Evolutionary conservation across 2,888 invertebrate species (phyloP).

Genomic region (Neocrepidodera transversa): DNA sequence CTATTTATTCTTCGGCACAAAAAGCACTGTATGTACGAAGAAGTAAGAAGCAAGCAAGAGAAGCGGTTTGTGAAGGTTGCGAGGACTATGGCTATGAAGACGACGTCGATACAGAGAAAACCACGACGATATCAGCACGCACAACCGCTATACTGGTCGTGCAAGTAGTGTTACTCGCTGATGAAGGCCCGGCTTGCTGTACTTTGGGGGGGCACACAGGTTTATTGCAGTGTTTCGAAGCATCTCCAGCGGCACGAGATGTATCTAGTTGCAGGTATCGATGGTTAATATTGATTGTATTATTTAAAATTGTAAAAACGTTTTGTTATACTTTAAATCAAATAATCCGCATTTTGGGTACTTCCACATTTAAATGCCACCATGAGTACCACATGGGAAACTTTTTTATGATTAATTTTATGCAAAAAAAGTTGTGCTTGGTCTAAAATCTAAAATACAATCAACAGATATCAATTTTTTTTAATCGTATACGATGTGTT

Average conservation of each 20-base stretch:
- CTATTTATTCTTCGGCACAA: conserved; percentile 11
- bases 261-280: conserved; percentile 9
- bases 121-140: conserved; percentile 34
- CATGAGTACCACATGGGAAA: too few species aligned
- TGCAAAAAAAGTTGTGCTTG: too few species aligned
- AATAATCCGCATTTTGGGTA: too few species aligned
- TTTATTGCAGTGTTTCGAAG: conserved; percentile 8
- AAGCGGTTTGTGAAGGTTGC: conserved; percentile 22
- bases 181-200: conserved; percentile 39
- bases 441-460: too few species aligned
- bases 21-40: not conserved
- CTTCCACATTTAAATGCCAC: too few species aligned
- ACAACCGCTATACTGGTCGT: conserved; percentile 50
- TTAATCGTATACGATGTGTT: too few species aligned
- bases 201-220: conserved; percentile 45
- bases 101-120: conserved; percentile 30
- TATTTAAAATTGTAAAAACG: too few species aligned
- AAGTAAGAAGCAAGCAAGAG: conserved; percentile 7
- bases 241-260: not conserved
- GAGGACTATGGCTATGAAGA: conserved; percentile 28
- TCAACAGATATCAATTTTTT: too few species aligned
- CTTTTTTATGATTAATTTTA: too few species aligned
- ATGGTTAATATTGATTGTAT: conserved; percentile 6
- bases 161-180: conserved; percentile 37
- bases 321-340: too few species aligned